Base-by-base conservation (phyloP, 1,140 invertebrate genomes). In the Drosophila carrolli region DNA sequence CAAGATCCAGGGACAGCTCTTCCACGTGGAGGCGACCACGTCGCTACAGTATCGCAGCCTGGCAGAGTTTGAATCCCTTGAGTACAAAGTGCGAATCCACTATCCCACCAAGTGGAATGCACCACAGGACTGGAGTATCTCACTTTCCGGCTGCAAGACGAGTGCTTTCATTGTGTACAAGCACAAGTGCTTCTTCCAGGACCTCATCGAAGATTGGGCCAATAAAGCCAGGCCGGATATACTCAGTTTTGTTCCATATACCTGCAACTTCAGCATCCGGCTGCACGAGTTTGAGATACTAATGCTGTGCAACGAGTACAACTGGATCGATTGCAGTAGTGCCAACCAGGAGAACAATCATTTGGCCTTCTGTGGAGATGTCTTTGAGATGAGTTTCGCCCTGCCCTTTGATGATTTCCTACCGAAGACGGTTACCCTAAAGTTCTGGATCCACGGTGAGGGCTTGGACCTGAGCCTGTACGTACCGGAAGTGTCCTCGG, bases 251-350 rank as follows among this genome's bases (percentile, higher is more conserved):
- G 96, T 99, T 27, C 99, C 99, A 11, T 99, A 99, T 92, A 99
- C 98, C 0, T 99, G 98, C 96, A 97, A 97, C 91, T 96, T 99
- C 76, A 97, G 95, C 75, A 93, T 99, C 43, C 94, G 97, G 0
- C 93, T 99, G 6, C 98, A 99, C 93, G 97, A 99, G 91, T 99
- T 99, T 93, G 98, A 99, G 93, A 93, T 99, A 3, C 95, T 99
- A 0, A 98, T 98, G 46, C 92, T 98, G 8, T 96, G 97, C 67
- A 99, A 99, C 93, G 97, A 99, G 91, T 98, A 98, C 92, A 99
- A 99, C 93, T 99, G 98, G 99, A 97, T 99, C 77, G 98, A 99
- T 93, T 99, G 98, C 81, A 98, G 97, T 48, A 98, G 97, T 43
- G 97, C 97, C 47, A 97, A 97, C 90, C 97, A 98, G 93, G 98